phyloP scores from a whole-genome alignment of 2,113 vertebrate genomes.

The Xiphophorus maculatus region DNA sequence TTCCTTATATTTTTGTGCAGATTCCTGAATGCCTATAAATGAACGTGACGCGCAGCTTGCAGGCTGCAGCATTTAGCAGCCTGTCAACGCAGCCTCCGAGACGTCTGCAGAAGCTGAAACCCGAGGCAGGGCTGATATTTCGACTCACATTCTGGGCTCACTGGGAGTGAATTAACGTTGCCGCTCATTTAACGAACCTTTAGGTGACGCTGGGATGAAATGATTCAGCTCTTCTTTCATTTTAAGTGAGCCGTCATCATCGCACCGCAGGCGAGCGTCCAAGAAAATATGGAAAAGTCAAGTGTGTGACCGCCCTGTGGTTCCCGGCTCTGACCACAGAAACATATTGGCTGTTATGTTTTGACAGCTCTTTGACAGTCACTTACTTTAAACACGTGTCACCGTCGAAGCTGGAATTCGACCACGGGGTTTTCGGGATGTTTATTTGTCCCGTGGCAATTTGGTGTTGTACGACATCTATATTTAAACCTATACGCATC shows the following conservation, averaged over 20 bases:
- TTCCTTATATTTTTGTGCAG: slow-evolving; percentile 31
- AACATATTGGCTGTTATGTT: slow-evolving; percentile 61
- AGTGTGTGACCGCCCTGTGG: slow-evolving; percentile 60
- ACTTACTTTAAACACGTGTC: slow-evolving; percentile 39
- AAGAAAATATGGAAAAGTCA: slow-evolving; percentile 62
- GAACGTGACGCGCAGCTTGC: slow-evolving; percentile 45
- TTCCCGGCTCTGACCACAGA: slow-evolving; percentile 55
- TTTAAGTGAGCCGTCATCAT: slow-evolving; percentile 39
- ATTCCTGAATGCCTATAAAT: slow-evolving; percentile 57
- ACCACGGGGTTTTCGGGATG: slow-evolving; percentile 24
- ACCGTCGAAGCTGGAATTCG: slow-evolving; percentile 12
- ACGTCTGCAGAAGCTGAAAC: slow-evolving; percentile 17
- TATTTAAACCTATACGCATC: slow-evolving; percentile 49
- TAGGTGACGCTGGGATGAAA: slow-evolving; percentile 9
- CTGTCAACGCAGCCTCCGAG: slow-evolving; percentile 60
- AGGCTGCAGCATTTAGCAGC: slow-evolving; percentile 42
- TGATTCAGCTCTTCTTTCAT: not conserved
- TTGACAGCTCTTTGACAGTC: slow-evolving; percentile 60
- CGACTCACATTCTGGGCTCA: slow-evolving; percentile 20
- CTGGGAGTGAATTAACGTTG: slow-evolving; percentile 2
- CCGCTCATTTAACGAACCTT: slow-evolving; percentile 6
- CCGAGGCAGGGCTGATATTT: not conserved
- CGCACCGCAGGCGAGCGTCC: slow-evolving; percentile 38
- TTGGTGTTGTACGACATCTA: slow-evolving; percentile 40
- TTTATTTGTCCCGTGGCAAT: slow-evolving; percentile 25